These are phyloP conservation scores for Xestobium rufovillosum DNA, from an alignment of 2,888 invertebrate species.

Conservation along the genomic window DNA sequence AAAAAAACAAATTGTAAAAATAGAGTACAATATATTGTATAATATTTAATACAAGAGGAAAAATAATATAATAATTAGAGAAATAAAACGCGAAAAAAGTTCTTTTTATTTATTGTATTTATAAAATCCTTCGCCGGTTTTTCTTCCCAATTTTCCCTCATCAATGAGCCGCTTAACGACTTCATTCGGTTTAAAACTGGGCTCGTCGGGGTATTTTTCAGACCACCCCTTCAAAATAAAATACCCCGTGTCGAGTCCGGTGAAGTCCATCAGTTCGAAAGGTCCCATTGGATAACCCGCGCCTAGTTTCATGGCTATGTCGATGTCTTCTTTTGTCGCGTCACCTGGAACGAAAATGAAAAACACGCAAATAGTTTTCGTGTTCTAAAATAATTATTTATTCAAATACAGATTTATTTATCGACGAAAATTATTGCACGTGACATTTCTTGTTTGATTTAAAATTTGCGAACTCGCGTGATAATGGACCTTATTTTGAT, in stretches of 20 bases:
- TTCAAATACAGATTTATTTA: too few relatives aligned
- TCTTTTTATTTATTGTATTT: conserved; percentile 56
- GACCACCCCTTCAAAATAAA: conserved; percentile 77
- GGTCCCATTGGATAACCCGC: conserved; percentile 90
- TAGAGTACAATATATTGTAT: too few relatives aligned
- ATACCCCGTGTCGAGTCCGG: conserved; percentile 71
- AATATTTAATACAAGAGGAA: too few relatives aligned
- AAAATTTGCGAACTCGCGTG: too few relatives aligned
- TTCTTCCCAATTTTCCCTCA: conserved; percentile 74
- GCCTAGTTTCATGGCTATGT: conserved; percentile 84
- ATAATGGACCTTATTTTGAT: too few relatives aligned
- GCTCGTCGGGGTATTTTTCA: conserved; percentile 61
- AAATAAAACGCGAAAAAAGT: too few relatives aligned
- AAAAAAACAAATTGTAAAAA: too few relatives aligned
- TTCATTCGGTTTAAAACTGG: conserved; percentile 55
- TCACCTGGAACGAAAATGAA: conserved; percentile 48
- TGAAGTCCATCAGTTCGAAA: conserved; percentile 75
- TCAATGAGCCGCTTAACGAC: conserved; percentile 60
- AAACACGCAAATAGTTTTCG: not conserved
- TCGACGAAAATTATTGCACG: conserved; percentile 8
- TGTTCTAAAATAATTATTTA: conserved; percentile 12
- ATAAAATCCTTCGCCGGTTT: conserved; percentile 81
- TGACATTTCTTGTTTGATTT: too few relatives aligned
- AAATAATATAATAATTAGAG: too few relatives aligned
- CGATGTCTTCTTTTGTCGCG: conserved; percentile 69